Base-by-base conservation (phyloP, 2,888 invertebrate genomes). In the Itoplectis maculator region DNA sequence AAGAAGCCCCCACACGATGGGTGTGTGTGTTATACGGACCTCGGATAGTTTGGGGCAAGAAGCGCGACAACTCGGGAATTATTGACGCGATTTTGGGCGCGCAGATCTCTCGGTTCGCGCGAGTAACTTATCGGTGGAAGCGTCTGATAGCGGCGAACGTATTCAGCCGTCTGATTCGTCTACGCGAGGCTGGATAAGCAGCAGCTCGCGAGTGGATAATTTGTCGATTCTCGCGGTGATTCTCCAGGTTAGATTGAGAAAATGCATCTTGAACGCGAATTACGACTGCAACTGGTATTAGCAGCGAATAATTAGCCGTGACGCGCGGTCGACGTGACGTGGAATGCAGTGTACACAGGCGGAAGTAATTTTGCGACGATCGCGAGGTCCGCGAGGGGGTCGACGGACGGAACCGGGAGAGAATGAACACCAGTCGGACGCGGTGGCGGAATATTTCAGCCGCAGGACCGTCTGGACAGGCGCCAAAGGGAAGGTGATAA, bases 21-120 rank as follows among this genome's bases (percentile, higher is more conserved):
- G 37, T 15, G 18, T 37, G 6, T 37, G 18, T 40, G 40, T 7
- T 20, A 40, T 15, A 23, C 13, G 42, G 42, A 56, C 20, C 40
- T 20, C 20, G 54, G 54, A 70, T 70, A 70, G 70, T 70, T 69
- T 20, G 54, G n/a, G 5, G 29, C 56, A 56, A 70, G 42, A 70
- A 70, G 8, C 23, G 15, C 42, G 54, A 56, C 54, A 70, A 56
- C 54, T 54, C 49, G n/a, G 23, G 54, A 40, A 54, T 42, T 70
- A 70, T 70, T 37, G 70, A 42, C 40, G 49, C 42, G 56, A 23
- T 8, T n/a, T 45, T 23, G 11, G 40, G 54, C 35, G 54, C 35
- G 7, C 18, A 15, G 18, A 18, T 37, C 37, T 18, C 37, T 37
- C 18, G 15, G 15, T 2, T 37, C 61, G 15, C 6, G 8, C 9